Conservation (phyloP, 2,888 invertebrate species). For the Tortrix viridana region DNA sequence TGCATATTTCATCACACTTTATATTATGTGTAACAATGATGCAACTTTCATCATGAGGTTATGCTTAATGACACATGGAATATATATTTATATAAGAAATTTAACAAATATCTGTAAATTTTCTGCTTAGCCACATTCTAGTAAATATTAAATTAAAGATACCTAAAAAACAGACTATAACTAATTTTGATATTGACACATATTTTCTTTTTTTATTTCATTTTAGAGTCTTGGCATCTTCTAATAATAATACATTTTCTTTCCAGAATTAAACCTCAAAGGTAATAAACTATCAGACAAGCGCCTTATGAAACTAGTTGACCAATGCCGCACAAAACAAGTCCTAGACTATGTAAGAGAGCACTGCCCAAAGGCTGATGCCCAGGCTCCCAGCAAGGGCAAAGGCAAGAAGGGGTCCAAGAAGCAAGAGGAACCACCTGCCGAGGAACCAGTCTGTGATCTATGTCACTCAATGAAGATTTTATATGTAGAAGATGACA, state of each 20-base stretch:
- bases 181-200: too few relatives aligned
- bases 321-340: slow-evolving; percentile 90
- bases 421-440: slow-evolving; percentile 63
- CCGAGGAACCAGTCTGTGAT: slow-evolving; percentile 58
- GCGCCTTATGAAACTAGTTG: slow-evolving; percentile 88
- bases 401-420: slow-evolving; percentile 70
- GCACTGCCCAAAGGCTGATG: slow-evolving; percentile 80
- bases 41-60: too few relatives aligned
- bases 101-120: too few relatives aligned
- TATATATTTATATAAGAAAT: too few relatives aligned
- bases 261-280: slow-evolving; percentile 88
- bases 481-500: slow-evolving; percentile 78
- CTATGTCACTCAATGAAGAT: slow-evolving; percentile 72
- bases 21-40: too few relatives aligned
- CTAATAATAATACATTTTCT: not conserved
- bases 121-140: too few relatives aligned
- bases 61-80: too few relatives aligned
- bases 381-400: slow-evolving; percentile 55
- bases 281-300: slow-evolving; percentile 90
- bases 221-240: too few relatives aligned
- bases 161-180: too few relatives aligned
- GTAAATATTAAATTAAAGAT: too few relatives aligned
- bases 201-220: too few relatives aligned
- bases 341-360: slow-evolving; percentile 90
- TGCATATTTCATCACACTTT: too few relatives aligned